Base-by-base conservation (phyloP, 1,140 invertebrate species). In the Ceratoteleas bidentatus region DNA sequence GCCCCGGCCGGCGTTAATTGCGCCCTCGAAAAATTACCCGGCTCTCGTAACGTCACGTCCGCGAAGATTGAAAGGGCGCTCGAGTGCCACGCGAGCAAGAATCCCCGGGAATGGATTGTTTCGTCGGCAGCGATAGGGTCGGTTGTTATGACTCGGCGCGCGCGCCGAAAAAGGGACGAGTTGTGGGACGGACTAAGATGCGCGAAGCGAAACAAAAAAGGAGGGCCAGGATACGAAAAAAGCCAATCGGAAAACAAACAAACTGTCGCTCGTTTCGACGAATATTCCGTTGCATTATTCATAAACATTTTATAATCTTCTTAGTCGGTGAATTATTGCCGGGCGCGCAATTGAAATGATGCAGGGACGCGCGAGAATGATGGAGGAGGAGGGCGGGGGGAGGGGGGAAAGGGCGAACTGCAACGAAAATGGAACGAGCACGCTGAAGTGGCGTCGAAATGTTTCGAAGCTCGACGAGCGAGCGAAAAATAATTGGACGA, bases 251-350 rank as follows among this genome's bases (percentile, higher is more conserved):
- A 32, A 54, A 54, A 34, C 11, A 58, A 58, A 54, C 15, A 74
- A 45, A 45, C 40, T 2, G 16, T 10, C 65, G 47, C 4, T 62
- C 33, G 61, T 73, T 15, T 58, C 33, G 16, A 58, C 86, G 86
- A 86, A 85, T 85, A 86, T 84, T 84, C 84, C 74, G 83, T 87
- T 89, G 88, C 88, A 89, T 90, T 89, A 89, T 89, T 89, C 88
- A 89, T 89, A 88, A 87, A 89, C 86, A 89, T 87, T 89, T 89
- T 87, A 88, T 88, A 90, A 89, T 90, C 88, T 90, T 87, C 85
- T 89, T 89, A 88, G 78, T 73, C 54, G 75, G 70, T 86, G 88
- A 89, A 88, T 89, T 89, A 89, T 89, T 88, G 85, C 85, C 73
- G 52, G 64, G 70, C 66, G 79, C 56, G 83, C 85, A 85, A 88